Conservation (phyloP, 2,888 invertebrate genomes). For the Sthenelais limicola region DNA sequence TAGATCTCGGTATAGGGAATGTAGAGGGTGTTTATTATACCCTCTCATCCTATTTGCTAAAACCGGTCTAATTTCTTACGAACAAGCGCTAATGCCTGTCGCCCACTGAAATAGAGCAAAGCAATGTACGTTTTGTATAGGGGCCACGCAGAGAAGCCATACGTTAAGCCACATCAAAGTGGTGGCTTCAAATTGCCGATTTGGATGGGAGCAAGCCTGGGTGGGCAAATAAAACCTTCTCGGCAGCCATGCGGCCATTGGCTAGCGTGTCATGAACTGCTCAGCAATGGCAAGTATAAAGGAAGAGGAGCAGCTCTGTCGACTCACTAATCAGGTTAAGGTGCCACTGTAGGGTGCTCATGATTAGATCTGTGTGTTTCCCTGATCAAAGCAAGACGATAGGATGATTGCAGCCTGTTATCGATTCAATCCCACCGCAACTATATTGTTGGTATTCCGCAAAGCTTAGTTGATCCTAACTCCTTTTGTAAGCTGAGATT, state of each 20-base stretch:
- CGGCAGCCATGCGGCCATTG: conserved; percentile 8
- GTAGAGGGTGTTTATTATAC: no score
- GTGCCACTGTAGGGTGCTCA: conserved; percentile 5
- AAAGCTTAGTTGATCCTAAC: no score
- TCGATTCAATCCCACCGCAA: conserved; percentile 20
- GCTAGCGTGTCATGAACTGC: neutral
- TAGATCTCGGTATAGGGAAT: no score
- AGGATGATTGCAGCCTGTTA: conserved; percentile 25
- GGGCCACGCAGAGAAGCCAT: conserved; percentile 27
- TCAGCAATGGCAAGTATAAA: conserved; percentile 17
- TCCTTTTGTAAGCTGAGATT: no score
- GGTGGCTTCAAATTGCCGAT: conserved; percentile 1
- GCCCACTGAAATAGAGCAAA: no score
- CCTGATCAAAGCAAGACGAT: conserved; percentile 13
- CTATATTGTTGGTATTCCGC: no score
- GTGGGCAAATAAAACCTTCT: conserved; percentile 17
- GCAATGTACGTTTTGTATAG: no score
- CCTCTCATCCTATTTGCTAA: no score
- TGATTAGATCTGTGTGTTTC: conserved; percentile 29
- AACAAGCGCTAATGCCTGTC: no score
- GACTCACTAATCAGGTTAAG: conserved; percentile 24
- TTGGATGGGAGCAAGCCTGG: neutral
- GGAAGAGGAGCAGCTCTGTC: conserved; percentile 17
- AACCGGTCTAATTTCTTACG: no score
- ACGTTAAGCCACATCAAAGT: conserved; percentile 21